A percentile compares a stretch with the other conserved stretches of the same genome.
phyloP scores from a whole-genome alignment of 2,888 invertebrate genomes.

The Creontiades dilutus region DNA sequence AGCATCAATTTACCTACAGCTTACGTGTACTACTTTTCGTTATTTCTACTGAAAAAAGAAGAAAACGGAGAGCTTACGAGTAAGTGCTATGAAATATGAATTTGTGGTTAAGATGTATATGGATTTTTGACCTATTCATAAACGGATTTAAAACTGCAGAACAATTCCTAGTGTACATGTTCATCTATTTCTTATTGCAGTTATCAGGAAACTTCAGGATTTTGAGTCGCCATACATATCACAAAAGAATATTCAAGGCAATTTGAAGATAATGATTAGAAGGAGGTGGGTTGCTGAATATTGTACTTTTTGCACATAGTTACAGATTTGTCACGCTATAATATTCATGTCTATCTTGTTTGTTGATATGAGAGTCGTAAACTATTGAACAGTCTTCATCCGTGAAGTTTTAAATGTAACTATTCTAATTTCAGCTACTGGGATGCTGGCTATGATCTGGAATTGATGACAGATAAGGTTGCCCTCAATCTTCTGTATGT shows the following conservation, averaged over 20 bases:
- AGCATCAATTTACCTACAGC: slow-evolving; percentile 89
- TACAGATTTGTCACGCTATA: too few species aligned
- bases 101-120: background rate
- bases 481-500: slow-evolving; percentile 92
- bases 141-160: background rate
- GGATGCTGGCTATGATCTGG: slow-evolving; percentile 91
- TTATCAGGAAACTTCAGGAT: slow-evolving; percentile 94
- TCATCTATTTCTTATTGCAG: slow-evolving; percentile 79
- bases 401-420: background rate
- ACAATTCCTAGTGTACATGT: too few species aligned
- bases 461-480: slow-evolving; percentile 89
- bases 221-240: slow-evolving; percentile 98
- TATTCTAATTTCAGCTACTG: slow-evolving; percentile 85
- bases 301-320: too few species aligned
- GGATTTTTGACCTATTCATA: too few species aligned
- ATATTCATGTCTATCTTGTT: too few species aligned
- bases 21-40: slow-evolving; percentile 91
- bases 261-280: slow-evolving; percentile 89
- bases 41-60: slow-evolving; percentile 91
- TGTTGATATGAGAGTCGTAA: too few species aligned
- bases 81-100: slow-evolving; percentile 77
- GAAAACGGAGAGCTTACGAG: slow-evolving; percentile 85
- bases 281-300: slow-evolving; percentile 83
- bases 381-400: too few species aligned
- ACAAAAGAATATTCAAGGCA: slow-evolving; percentile 87